Percentiles rank a stretch among this genome's conserved stretches.
These are phyloP conservation scores for Machimus atricapillus DNA, from an alignment of 2,888 invertebrate species.

Conservation along the genomic window DNA sequence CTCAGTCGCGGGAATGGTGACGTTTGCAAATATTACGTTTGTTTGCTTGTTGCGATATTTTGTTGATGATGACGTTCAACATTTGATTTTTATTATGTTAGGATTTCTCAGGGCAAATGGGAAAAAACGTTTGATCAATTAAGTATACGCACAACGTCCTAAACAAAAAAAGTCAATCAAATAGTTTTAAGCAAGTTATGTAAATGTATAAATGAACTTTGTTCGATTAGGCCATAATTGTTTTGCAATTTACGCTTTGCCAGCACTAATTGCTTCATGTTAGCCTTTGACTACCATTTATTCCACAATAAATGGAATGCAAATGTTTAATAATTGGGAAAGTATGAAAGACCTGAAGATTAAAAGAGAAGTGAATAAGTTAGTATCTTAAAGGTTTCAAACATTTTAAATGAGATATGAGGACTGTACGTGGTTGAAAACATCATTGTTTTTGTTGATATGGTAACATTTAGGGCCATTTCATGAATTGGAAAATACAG, in stretches of 20 bases:
- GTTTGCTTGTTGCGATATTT: background rate
- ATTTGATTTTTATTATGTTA: background rate
- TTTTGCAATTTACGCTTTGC: background rate
- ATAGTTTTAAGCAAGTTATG: background rate
- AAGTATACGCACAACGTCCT: background rate
- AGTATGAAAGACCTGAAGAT: too few species aligned
- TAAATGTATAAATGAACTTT: background rate
- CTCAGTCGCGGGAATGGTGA: background rate
- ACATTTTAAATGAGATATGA: too few species aligned
- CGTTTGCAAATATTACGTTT: background rate
- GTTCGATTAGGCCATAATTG: background rate
- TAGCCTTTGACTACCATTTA: background rate
- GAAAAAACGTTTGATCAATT: background rate
- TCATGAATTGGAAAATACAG: too few species aligned
- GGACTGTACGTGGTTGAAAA: too few species aligned
- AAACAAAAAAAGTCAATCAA: background rate
- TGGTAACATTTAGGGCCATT: too few species aligned
- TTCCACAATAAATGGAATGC: background rate
- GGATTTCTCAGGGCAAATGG: background rate
- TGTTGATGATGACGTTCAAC: background rate
- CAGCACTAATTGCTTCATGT: background rate
- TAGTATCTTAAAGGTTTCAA: too few species aligned
- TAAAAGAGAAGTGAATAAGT: too few species aligned
- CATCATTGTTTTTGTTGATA: too few species aligned
- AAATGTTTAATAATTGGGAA: background rate